A percentile compares a stretch with the other conserved stretches of the same genome.
Evolutionary conservation across 2,797 vertebrate species (phyloP).

Genomic region (Petrocephalus sullivani): DNA sequence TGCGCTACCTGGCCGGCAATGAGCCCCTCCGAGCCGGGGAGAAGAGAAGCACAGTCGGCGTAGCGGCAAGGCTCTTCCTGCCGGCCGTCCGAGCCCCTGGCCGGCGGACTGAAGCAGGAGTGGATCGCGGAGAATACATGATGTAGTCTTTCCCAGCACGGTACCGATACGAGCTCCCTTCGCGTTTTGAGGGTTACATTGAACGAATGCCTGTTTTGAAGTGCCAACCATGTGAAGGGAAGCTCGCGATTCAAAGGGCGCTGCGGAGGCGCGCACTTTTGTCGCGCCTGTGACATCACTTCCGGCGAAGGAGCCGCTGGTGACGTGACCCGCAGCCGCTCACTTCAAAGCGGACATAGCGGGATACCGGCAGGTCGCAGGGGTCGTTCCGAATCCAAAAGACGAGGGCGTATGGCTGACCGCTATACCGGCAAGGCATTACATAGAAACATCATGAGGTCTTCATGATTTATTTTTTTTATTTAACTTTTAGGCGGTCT

Average conservation of each 20-base stretch:
- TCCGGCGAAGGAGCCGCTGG: background rate
- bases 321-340: background rate
- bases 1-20: constrained; percentile 50
- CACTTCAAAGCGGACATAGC: background rate
- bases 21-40: constrained; percentile 55
- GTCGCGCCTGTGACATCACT: background rate
- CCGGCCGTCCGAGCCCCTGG: constrained; percentile 46
- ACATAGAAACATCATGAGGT: background rate
- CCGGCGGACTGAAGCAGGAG: constrained; percentile 53
- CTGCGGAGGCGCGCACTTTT: background rate
- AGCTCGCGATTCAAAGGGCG: background rate
- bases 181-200: background rate
- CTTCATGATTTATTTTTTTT: background rate
- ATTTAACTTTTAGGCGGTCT: background rate
- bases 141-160: background rate
- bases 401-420: background rate
- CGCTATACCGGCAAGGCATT: background rate
- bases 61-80: constrained; percentile 51
- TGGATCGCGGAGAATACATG: constrained; percentile 62
- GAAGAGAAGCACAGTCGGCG: constrained; percentile 51
- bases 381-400: background rate
- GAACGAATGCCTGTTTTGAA: background rate
- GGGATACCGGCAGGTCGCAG: background rate
- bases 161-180: background rate
- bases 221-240: background rate